Evolutionary conservation across 2,113 vertebrate genomes (phyloP).

Genomic region (Callaeas wilsoni): DNA sequence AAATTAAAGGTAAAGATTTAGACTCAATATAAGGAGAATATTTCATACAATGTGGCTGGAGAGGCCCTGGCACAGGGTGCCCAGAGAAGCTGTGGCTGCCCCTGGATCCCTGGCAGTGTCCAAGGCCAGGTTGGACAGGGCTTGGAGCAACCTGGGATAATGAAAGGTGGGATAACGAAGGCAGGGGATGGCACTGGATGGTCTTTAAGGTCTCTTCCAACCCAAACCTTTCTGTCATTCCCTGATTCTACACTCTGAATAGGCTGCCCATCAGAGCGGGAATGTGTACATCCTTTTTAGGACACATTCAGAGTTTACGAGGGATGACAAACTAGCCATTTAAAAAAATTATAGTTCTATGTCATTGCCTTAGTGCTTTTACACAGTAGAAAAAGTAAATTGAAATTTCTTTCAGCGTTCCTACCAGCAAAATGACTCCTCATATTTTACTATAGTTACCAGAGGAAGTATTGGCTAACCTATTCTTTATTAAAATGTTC

Average conservation of each 20-base stretch:
- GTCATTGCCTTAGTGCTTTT: conserved; percentile 1
- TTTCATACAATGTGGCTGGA: neutral
- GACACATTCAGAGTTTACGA: neutral
- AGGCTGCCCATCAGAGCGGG: neutral
- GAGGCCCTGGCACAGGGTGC: neutral
- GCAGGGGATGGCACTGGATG: accelerated
- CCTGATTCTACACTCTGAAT: neutral
- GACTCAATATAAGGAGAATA: neutral
- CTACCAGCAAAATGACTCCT: conserved; percentile 33
- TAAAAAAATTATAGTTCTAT: neutral
- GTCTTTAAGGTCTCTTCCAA: accelerated
- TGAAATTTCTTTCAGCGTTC: conserved; percentile 41
- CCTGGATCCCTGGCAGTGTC: neutral
- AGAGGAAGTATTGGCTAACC: conserved; percentile 29
- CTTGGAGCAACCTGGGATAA: neutral
- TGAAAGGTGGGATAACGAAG: accelerated
- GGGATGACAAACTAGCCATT: neutral
- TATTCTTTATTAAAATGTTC: conserved; percentile 64
- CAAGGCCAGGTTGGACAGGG: neutral
- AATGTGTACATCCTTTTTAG: neutral
- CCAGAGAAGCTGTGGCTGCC: neutral
- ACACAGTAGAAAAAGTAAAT: conserved; percentile 25
- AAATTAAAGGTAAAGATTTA: neutral
- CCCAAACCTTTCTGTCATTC: neutral
- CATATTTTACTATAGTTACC: conserved; percentile 56